A percentile compares a stretch with the other conserved stretches of the same genome.
These are phyloP conservation scores for Drosophila paulistorum DNA, from an alignment of 1,140 invertebrate species.

Conservation along the genomic window DNA sequence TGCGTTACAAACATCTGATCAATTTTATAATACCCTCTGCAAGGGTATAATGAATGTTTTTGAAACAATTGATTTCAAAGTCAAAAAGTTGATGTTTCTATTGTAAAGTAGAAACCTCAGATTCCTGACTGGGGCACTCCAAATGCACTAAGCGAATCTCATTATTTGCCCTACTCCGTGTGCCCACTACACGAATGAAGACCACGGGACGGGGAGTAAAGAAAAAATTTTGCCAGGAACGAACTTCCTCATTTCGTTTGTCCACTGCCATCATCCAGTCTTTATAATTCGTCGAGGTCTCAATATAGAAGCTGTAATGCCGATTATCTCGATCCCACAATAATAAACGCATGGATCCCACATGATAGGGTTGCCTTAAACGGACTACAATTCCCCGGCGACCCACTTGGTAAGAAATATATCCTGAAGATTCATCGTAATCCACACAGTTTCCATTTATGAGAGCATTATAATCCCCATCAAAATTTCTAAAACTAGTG, in stretches of 20 bases:
- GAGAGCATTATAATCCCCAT: slow-evolving; percentile 81
- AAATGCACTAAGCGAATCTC: slow-evolving; percentile 98
- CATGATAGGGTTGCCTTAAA: slow-evolving; percentile 97
- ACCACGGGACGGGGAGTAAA: slow-evolving; percentile 94
- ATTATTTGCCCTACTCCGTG: slow-evolving; percentile 86
- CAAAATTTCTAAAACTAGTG: too few species aligned
- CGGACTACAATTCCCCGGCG: slow-evolving; percentile 92
- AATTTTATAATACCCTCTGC: too few species aligned
- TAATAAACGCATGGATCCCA: slow-evolving; percentile 94
- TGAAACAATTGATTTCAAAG: too few species aligned
- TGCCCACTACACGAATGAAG: slow-evolving; percentile 97
- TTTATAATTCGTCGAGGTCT: slow-evolving; percentile 96
- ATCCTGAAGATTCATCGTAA: too few species aligned
- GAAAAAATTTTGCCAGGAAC: slow-evolving; percentile 95
- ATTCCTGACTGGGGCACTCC: slow-evolving; percentile 93
- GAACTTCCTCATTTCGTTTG: slow-evolving; percentile 83
- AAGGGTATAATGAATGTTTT: too few species aligned
- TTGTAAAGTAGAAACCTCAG: too few species aligned
- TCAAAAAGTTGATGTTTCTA: too few species aligned
- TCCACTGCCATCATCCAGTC: slow-evolving; percentile 95
- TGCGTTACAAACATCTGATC: too few species aligned
- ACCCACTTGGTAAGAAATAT: too few species aligned
- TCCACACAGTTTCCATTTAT: slow-evolving; percentile 86
- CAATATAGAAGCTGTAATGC: slow-evolving; percentile 91
- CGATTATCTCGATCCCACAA: slow-evolving; percentile 98